These are phyloP conservation scores for Esox lucius DNA, from an alignment of 2,797 vertebrate species.

Conservation along the genomic window DNA sequence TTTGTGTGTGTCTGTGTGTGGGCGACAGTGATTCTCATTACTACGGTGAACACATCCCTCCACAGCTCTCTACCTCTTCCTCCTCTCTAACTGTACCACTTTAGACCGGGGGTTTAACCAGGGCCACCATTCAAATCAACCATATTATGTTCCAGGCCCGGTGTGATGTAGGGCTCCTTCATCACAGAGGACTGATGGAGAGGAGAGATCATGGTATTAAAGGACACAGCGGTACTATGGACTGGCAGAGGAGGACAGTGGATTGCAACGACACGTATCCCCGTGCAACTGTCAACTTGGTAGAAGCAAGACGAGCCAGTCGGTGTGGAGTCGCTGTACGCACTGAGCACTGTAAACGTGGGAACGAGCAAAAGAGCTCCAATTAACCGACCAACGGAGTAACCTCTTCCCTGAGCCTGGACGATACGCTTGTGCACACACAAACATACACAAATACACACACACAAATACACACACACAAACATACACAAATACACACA, in stretches of 20 bases:
- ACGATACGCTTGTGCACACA: neutral
- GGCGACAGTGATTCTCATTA: constrained; percentile 6
- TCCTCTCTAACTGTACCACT: neutral
- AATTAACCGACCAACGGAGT: constrained; percentile 36
- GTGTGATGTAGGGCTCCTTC: constrained; percentile 10
- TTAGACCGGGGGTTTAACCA: neutral
- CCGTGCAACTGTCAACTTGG: neutral
- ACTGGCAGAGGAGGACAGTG: neutral
- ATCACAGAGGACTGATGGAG: constrained; percentile 2
- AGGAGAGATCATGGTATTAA: neutral
- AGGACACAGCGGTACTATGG: neutral
- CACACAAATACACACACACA: neutral
- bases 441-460: neutral
- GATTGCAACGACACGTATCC: neutral
- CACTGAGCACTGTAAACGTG: neutral
- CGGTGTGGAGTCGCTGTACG: neutral
- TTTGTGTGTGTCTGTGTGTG: neutral
- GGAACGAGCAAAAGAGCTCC: neutral
- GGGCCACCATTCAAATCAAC: constrained; percentile 11
- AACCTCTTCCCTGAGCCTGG: constrained; percentile 31
- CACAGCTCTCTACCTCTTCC: neutral
- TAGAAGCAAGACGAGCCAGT: neutral
- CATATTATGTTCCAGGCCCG: constrained; percentile 2
- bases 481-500: neutral
- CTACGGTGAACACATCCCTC: neutral